A percentile compares a stretch with the other conserved stretches of the same genome.
Conservation (phyloP, 2,888 invertebrate species). For the Hymenopus coronatus region DNA sequence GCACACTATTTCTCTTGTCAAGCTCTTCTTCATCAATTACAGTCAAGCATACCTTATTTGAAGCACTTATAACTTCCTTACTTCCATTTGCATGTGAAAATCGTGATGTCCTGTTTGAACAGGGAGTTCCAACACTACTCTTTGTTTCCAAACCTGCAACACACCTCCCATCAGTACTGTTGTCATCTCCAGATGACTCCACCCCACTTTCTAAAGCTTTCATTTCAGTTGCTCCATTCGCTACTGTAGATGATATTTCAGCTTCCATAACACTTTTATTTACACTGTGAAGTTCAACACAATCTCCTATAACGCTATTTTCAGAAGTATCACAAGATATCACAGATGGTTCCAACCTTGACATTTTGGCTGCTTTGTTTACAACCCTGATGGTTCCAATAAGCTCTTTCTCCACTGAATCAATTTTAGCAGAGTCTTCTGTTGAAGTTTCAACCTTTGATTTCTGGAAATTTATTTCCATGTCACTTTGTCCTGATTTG, state of each 20-base stretch:
- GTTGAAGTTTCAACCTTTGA: neutral
- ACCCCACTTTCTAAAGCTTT: neutral
- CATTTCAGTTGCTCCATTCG: neutral
- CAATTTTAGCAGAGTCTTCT: neutral
- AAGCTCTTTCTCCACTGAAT: neutral
- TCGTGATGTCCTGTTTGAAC: neutral
- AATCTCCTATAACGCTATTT: neutral
- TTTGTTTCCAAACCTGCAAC: too few species aligned
- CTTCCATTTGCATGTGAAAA: neutral
- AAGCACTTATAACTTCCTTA: neutral
- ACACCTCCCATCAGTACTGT: neutral
- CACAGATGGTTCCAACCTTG: neutral
- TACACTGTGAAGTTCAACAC: neutral
- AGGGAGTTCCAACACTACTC: neutral
- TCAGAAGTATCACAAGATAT: neutral
- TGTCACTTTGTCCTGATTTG: neutral
- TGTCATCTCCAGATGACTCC: neutral
- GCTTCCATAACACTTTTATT: neutral
- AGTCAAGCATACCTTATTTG: neutral
- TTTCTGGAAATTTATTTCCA: neutral
- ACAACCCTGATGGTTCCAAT: neutral
- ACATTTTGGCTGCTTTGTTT: neutral
- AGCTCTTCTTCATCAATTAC: neutral
- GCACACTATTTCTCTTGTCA: neutral
- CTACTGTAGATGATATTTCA: neutral